Conservation (phyloP, 1,140 invertebrate species). For the Propsilocerus akamusi region DNA sequence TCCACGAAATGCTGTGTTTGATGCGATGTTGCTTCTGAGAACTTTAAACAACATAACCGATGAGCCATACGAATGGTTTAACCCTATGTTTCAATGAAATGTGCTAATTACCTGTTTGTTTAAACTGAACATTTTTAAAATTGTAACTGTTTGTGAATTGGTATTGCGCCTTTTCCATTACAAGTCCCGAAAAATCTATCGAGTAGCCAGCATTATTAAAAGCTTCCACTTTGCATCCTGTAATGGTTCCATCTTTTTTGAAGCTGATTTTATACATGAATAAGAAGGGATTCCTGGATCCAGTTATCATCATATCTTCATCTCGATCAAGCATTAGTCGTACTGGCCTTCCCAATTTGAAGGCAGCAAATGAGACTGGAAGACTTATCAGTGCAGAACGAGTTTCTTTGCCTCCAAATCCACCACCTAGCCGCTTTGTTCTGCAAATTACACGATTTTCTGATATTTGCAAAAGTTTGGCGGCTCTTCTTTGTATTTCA, state of each 20-base stretch:
- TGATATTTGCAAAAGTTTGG: conserved; percentile 51
- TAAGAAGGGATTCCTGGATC: conserved; percentile 74
- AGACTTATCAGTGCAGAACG: conserved; percentile 35
- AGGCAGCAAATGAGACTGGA: conserved; percentile 47
- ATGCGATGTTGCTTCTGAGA: conserved; percentile 72
- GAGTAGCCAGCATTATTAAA: conserved; percentile 75
- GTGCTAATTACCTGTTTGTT: too few species aligned
- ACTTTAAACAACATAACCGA: too few species aligned
- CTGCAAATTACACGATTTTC: conserved; percentile 55
- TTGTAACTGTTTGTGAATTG: conserved; percentile 64
- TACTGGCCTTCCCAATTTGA: conserved; percentile 56
- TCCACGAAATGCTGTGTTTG: conserved; percentile 80
- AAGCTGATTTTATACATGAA: conserved; percentile 76
- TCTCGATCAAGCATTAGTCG: conserved; percentile 80
- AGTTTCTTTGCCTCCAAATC: conserved; percentile 83
- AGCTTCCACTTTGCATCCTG: conserved; percentile 49
- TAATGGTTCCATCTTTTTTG: conserved; percentile 49
- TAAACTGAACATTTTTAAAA: conserved; percentile 45
- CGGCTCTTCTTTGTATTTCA: conserved; percentile 53
- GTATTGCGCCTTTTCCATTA: conserved; percentile 51
- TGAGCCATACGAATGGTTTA: too few species aligned
- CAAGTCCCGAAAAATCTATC: conserved; percentile 54
- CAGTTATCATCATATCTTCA: conserved; percentile 83
- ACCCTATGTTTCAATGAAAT: too few species aligned
- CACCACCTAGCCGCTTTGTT: conserved; percentile 80